Evolutionary conservation across 1,140 invertebrate genomes (phyloP).

Genomic region (Wiebesia pumilae): DNA sequence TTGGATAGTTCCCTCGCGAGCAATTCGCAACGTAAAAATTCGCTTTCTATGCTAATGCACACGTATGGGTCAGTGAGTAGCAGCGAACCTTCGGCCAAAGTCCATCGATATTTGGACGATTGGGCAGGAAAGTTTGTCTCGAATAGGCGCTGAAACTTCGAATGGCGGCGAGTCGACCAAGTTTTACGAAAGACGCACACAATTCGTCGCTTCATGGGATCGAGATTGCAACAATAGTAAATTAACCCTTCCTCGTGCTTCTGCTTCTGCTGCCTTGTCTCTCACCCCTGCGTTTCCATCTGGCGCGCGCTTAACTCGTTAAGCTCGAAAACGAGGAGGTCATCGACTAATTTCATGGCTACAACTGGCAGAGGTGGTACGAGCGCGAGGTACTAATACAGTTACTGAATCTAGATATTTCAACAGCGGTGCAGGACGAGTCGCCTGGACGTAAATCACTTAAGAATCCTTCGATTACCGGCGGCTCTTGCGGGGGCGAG

Average conservation of each 20-base stretch:
- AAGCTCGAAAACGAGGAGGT: slow-evolving; percentile 22
- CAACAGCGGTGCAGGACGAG: background rate
- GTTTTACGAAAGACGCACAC: slow-evolving; percentile 18
- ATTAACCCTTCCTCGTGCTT: background rate
- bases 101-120: slow-evolving; percentile 2
- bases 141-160: background rate
- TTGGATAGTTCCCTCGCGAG: background rate
- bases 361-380: background rate
- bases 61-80: background rate
- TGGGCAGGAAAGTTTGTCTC: background rate
- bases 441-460: slow-evolving; percentile 18
- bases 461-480: slow-evolving; percentile 1
- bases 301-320: background rate
- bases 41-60: slow-evolving; percentile 43
- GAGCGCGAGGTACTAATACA: slow-evolving; percentile 1
- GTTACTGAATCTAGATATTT: background rate
- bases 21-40: slow-evolving; percentile 16
- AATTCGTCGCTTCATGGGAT: background rate
- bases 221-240: background rate
- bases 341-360: slow-evolving; percentile 27
- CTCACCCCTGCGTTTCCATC: background rate
- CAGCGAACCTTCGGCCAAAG: background rate
- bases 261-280: background rate
- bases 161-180: background rate
- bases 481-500: background rate